Evolutionary conservation across 1,140 invertebrate genomes (phyloP).

Genomic region (Leptonema lineaticorne): DNA sequence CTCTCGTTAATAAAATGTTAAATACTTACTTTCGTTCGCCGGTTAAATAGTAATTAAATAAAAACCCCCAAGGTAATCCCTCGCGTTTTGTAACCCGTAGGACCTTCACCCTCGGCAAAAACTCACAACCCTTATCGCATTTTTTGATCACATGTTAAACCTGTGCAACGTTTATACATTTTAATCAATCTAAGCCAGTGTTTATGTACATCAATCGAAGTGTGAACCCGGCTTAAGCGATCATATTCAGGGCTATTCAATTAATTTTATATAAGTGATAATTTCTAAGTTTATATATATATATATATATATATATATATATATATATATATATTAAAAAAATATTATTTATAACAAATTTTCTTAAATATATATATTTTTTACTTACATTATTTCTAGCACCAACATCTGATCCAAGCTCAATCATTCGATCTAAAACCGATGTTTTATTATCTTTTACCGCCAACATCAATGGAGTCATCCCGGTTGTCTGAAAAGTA

Average conservation of each 20-base stretch:
- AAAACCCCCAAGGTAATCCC: conserved; percentile 27
- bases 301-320: not conserved
- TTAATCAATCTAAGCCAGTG: not conserved
- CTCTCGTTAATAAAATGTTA: no score
- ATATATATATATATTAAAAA: no score
- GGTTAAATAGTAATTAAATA: conserved; percentile 15
- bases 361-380: no score
- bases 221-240: no score
- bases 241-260: no score
- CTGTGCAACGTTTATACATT: not conserved
- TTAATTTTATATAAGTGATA: no score
- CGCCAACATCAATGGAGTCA: conserved; percentile 93
- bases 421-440: conserved; percentile 86
- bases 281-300: no score
- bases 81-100: conserved; percentile 19
- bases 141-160: conserved; percentile 1
- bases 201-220: not conserved
- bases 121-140: not conserved
- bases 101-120: conserved; percentile 26
- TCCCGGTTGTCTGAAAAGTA: conserved; percentile 77
- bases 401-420: conserved; percentile 88
- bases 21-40: no score
- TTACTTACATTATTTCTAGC: conserved; percentile 84
- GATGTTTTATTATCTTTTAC: conserved; percentile 91
- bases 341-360: no score